Evolutionary conservation across 2,113 vertebrate species (phyloP).

Genomic region (Lepidothrix coronata): DNA sequence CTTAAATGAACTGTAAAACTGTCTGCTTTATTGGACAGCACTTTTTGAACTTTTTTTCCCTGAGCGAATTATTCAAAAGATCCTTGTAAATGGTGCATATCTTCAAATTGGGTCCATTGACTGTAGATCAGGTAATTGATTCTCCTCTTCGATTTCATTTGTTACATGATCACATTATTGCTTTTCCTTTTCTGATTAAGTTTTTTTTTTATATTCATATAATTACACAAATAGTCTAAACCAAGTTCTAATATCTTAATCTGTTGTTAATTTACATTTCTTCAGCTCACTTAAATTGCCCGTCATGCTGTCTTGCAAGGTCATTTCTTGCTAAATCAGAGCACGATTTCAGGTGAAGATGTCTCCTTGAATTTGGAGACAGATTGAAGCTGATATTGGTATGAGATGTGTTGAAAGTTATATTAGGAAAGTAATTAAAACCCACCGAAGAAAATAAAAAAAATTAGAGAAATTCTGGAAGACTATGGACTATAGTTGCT

Average conservation of each 20-base stretch:
- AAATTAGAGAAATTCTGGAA: neutral
- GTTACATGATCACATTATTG: neutral
- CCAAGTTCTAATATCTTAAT: neutral
- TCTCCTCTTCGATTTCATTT: slow-evolving; percentile 15
- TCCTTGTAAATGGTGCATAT: slow-evolving; percentile 40
- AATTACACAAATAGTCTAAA: neutral
- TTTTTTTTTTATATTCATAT: neutral
- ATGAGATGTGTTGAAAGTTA: neutral
- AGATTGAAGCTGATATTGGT: neutral
- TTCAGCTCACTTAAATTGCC: neutral
- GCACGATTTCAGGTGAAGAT: neutral
- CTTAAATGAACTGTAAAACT: slow-evolving; percentile 65
- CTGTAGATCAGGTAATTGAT: slow-evolving; percentile 19
- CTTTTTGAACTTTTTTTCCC: neutral
- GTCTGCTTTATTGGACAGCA: slow-evolving; percentile 53
- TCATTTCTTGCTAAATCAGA: slow-evolving; percentile 12
- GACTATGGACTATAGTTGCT: neutral
- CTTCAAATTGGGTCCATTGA: slow-evolving; percentile 37
- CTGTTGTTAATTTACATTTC: neutral
- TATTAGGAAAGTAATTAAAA: neutral
- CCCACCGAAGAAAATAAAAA: neutral
- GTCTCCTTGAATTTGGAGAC: neutral
- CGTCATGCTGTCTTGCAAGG: neutral
- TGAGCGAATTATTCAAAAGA: slow-evolving; percentile 50
- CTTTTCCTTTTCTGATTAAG: neutral